Evolutionary conservation across 2,888 invertebrate genomes (phyloP).

Genomic region (Acronicta aceris): DNA sequence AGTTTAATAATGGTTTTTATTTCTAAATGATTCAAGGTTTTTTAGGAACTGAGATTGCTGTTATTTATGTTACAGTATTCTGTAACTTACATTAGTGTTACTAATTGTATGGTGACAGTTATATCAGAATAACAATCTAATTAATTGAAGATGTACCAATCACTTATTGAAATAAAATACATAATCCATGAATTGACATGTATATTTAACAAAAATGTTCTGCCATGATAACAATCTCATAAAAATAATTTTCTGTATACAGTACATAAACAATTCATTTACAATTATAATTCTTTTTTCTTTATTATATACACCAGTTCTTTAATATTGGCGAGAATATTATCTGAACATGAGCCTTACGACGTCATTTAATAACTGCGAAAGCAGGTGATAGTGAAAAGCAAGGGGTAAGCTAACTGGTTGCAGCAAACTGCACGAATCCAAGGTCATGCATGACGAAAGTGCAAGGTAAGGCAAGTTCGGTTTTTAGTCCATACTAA

Average conservation of each 20-base stretch:
- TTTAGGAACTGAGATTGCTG: neutral
- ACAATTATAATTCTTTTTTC: constrained; percentile 28
- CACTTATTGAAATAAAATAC: constrained; percentile 6
- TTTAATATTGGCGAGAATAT: neutral
- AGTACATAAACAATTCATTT: constrained; percentile 29
- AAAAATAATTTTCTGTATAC: constrained; percentile 58
- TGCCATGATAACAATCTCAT: constrained; percentile 57
- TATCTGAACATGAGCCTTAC: too few relatives aligned
- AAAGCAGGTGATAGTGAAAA: too few relatives aligned
- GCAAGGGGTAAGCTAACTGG: too few relatives aligned
- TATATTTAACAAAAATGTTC: constrained; percentile 54
- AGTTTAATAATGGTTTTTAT: constrained; percentile 29
- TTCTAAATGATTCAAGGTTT: constrained; percentile 1
- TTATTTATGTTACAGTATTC: too few relatives aligned
- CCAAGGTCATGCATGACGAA: too few relatives aligned
- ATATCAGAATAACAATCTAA: neutral
- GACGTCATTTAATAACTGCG: too few relatives aligned
- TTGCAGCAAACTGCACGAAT: too few relatives aligned
- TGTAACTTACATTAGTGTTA: too few relatives aligned
- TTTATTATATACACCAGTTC: constrained; percentile 20
- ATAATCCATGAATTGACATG: constrained; percentile 16
- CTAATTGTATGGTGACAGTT: too few relatives aligned
- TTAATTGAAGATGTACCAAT: too few relatives aligned
- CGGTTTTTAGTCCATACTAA: too few relatives aligned
- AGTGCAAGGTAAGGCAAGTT: too few relatives aligned